Evolutionary conservation across 2,797 vertebrate genomes (phyloP).

Genomic region (Hippoglossus hippoglossus): DNA sequence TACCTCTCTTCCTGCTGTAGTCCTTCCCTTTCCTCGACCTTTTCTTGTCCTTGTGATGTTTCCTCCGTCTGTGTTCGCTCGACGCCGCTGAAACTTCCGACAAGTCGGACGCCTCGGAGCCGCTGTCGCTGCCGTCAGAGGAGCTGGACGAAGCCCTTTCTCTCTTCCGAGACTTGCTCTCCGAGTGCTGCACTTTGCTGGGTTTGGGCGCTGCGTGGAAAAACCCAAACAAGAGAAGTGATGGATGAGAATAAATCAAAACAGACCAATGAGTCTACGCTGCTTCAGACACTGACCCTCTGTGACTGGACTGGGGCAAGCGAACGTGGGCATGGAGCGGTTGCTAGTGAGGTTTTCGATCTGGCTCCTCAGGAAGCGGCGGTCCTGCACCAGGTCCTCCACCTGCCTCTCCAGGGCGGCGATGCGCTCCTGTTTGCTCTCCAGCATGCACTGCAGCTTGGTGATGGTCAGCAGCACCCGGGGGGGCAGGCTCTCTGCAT

Average conservation of each 20-base stretch:
- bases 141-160: constrained; percentile 70
- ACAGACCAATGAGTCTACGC: background rate
- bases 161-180: constrained; percentile 76
- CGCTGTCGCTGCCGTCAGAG: constrained; percentile 59
- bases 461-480: constrained; percentile 80
- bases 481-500: constrained; percentile 71
- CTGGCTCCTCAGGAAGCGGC: constrained; percentile 83
- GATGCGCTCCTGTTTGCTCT: constrained; percentile 83
- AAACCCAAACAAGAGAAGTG: background rate
- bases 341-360: constrained; percentile 82
- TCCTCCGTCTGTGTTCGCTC: constrained; percentile 72
- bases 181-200: constrained; percentile 68
- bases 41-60: constrained; percentile 80
- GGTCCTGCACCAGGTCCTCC: constrained; percentile 83
- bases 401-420: constrained; percentile 78
- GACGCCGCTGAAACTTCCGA: constrained; percentile 72
- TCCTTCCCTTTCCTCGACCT: constrained; percentile 77
- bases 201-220: constrained; percentile 52
- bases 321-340: constrained; percentile 61
- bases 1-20: constrained; percentile 82
- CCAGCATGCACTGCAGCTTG: constrained; percentile 82
- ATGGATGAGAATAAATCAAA: background rate
- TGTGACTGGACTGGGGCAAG: constrained; percentile 36
- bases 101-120: constrained; percentile 67
- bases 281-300: constrained; percentile 64